phyloP scores from a whole-genome alignment of 1,140 invertebrate genomes.

The Drosophila repleta region DNA sequence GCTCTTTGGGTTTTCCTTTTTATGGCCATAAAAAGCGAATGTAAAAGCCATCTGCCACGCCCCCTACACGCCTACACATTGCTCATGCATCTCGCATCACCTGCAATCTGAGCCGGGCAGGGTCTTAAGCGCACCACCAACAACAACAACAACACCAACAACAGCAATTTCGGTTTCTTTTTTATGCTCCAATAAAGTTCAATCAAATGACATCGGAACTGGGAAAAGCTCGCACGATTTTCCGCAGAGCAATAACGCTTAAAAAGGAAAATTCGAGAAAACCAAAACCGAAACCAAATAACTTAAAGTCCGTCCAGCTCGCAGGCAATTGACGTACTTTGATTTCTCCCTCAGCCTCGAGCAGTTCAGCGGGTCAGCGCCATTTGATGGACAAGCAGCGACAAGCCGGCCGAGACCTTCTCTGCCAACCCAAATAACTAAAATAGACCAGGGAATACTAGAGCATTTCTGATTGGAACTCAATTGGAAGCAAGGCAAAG shows the following conservation, averaged over 20 bases:
- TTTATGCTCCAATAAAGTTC: conserved; percentile 77
- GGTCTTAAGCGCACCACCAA: conserved; percentile 8
- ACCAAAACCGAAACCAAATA: conserved; percentile 43
- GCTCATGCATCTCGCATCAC: conserved; percentile 24
- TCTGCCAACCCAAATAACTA: too few species aligned
- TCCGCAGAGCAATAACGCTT: conserved; percentile 42
- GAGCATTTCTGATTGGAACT: too few species aligned
- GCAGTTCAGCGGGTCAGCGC: conserved; percentile 21
- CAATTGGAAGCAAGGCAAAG: too few species aligned
- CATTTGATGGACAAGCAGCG: conserved; percentile 55
- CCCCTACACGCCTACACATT: background rate
- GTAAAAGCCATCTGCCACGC: conserved; percentile 10
- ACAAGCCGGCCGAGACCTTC: conserved; percentile 17
- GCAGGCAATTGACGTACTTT: conserved; percentile 12
- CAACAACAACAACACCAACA: conserved; percentile 14
- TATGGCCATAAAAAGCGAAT: conserved; percentile 59
- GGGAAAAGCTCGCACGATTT: conserved; percentile 41
- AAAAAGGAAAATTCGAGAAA: conserved; percentile 7
- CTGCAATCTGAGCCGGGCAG: conserved; percentile 30
- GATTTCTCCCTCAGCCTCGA: conserved; percentile 11
- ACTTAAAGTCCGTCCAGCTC: conserved; percentile 55
- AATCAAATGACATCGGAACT: conserved; percentile 66
- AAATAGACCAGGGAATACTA: too few species aligned
- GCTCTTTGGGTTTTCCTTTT: background rate
- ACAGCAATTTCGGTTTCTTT: conserved; percentile 55